Evolutionary conservation across 2,797 vertebrate species (phyloP).

Genomic region (Coregonus sp.): DNA sequence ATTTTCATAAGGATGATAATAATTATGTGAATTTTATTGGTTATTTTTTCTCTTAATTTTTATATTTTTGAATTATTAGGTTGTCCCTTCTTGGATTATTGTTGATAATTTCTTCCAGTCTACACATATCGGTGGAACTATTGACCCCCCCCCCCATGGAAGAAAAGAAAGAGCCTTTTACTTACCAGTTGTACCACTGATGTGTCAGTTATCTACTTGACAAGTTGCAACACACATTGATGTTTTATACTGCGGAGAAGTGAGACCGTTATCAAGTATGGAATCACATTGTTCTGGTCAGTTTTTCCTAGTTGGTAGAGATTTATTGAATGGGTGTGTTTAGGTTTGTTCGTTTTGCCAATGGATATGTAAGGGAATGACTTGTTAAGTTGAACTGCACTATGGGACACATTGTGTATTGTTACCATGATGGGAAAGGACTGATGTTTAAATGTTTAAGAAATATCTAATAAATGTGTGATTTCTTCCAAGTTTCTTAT

Average conservation of each 20-base stretch:
- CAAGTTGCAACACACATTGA: not conserved
- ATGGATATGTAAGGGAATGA: constrained; percentile 26
- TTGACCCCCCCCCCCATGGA: not conserved
- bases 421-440: constrained; percentile 80
- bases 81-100: constrained; percentile 34
- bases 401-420: constrained; percentile 78
- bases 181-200: constrained; percentile 47
- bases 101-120: constrained; percentile 27
- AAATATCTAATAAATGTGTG: constrained; percentile 87
- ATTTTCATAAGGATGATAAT: constrained; percentile 50
- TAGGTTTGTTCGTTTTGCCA: constrained; percentile 78
- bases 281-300: constrained; percentile 23
- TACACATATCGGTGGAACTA: constrained; percentile 25
- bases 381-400: constrained; percentile 71
- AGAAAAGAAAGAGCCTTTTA: constrained; percentile 46
- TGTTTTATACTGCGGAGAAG: constrained; percentile 16
- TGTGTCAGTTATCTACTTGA: constrained; percentile 42
- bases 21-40: constrained; percentile 49
- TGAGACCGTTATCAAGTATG: constrained; percentile 9
- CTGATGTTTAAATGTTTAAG: constrained; percentile 81
- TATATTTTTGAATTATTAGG: constrained; percentile 43
- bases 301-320: constrained; percentile 59
- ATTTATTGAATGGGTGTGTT: constrained; percentile 72
- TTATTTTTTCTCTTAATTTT: constrained; percentile 40
- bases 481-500: constrained; percentile 79